These are phyloP conservation scores for Morone chrysops DNA, from an alignment of 2,113 vertebrate genomes.

Conservation along the genomic window DNA sequence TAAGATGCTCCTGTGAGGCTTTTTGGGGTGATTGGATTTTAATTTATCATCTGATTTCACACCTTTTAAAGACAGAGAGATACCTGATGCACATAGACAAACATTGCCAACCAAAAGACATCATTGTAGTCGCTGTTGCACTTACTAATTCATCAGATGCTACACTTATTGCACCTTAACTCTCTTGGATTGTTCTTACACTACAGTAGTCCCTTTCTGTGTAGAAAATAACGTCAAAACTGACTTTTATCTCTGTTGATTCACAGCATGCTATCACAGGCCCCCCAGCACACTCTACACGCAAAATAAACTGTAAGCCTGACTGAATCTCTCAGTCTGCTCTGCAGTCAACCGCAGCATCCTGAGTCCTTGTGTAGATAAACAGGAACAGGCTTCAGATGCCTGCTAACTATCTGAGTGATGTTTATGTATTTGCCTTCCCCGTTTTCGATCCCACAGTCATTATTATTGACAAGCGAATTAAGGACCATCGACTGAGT, in stretches of 20 bases:
- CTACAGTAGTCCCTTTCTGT: neutral
- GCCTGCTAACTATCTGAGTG: slow-evolving; percentile 1
- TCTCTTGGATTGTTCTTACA: neutral
- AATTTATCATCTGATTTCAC: neutral
- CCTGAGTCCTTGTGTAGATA: neutral
- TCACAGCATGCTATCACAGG: neutral
- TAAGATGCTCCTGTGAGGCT: neutral
- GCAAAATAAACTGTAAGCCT: neutral
- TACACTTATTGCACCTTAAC: neutral
- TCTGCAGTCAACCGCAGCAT: neutral
- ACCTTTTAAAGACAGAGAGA: neutral
- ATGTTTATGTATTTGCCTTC: neutral
- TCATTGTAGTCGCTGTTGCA: neutral
- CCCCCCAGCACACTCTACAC: neutral
- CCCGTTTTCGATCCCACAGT: neutral
- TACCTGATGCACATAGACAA: no score
- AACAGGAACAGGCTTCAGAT: slow-evolving; percentile 7
- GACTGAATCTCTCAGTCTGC: slow-evolving; percentile 12
- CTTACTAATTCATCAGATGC: neutral
- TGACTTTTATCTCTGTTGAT: neutral
- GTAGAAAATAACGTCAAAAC: neutral
- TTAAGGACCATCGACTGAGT: slow-evolving; percentile 1
- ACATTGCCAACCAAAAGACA: neutral
- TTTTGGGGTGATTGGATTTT: neutral
- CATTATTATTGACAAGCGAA: slow-evolving; percentile 14